Evolutionary conservation across 2,113 vertebrate genomes (phyloP).

Genomic region (Amphiprion percula): DNA sequence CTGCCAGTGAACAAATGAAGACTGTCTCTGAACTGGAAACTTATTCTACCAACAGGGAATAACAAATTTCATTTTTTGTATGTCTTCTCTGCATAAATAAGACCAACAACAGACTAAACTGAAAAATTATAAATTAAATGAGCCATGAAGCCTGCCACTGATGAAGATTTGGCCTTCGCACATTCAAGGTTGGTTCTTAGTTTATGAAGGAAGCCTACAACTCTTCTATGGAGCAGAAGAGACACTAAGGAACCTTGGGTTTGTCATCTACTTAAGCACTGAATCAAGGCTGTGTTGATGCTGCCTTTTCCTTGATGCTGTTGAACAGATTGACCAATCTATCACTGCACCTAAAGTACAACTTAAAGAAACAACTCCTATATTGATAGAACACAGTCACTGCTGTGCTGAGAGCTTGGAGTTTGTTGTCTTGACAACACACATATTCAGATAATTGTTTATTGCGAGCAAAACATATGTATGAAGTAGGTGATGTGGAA

Average conservation of each 20-base stretch:
- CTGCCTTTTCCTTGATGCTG: neutral
- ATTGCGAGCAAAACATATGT: neutral
- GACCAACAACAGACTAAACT: neutral
- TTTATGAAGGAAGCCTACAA: slow-evolving; percentile 25
- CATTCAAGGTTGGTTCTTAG: slow-evolving; percentile 17
- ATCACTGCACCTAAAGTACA: neutral
- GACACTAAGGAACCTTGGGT: slow-evolving; percentile 39
- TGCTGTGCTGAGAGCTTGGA: neutral
- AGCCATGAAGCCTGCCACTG: neutral
- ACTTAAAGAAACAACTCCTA: slow-evolving; percentile 13
- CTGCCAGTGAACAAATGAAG: neutral
- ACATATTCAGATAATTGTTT: neutral
- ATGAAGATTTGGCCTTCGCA: slow-evolving; percentile 3
- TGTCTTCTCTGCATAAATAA: neutral
- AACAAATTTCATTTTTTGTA: neutral
- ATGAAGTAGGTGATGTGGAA: slow-evolving; percentile 6
- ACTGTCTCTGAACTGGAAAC: neutral
- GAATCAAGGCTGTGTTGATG: slow-evolving; percentile 16
- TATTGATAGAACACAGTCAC: neutral
- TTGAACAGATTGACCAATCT: slow-evolving; percentile 5
- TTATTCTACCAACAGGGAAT: accelerated
- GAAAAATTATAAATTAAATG: slow-evolving; percentile 4
- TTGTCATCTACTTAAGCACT: neutral
- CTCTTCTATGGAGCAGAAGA: neutral
- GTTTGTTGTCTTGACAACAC: neutral